These are phyloP conservation scores for Drosophila tropicalis DNA, from an alignment of 1,140 invertebrate species.

Conservation along the genomic window DNA sequence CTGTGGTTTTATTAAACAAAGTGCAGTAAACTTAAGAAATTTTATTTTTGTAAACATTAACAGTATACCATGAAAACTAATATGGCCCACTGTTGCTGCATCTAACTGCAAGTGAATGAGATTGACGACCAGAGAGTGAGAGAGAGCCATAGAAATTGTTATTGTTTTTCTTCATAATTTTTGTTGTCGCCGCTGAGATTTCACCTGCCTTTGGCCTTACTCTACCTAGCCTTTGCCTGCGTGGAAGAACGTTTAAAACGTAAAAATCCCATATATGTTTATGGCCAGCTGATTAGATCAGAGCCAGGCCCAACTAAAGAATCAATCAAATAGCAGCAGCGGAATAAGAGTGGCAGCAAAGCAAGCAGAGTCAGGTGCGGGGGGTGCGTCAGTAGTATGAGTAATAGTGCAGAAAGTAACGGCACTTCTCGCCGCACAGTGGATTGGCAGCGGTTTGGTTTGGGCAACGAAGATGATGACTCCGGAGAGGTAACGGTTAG, in stretches of 20 bases:
- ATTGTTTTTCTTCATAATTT: slow-evolving; percentile 4
- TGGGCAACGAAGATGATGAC: slow-evolving; percentile 77
- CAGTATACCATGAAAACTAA: slow-evolving; percentile 10
- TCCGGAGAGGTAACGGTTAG: slow-evolving; percentile 61
- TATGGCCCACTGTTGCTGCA: slow-evolving; percentile 26
- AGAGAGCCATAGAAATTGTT: not conserved
- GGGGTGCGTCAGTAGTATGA: slow-evolving; percentile 43
- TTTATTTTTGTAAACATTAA: not conserved
- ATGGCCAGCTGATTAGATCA: slow-evolving; percentile 25
- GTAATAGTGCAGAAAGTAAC: slow-evolving; percentile 72
- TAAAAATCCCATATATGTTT: slow-evolving; percentile 15
- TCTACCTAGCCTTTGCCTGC: slow-evolving; percentile 43
- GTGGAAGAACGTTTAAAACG: slow-evolving; percentile 39
- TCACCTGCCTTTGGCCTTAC: slow-evolving; percentile 8
- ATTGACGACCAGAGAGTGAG: slow-evolving; percentile 3
- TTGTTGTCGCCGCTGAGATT: slow-evolving; percentile 8
- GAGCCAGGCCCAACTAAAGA: slow-evolving; percentile 27
- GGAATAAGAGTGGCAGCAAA: slow-evolving; percentile 3
- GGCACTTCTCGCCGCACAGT: slow-evolving; percentile 64
- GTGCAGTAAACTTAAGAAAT: not conserved
- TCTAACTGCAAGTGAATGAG: slow-evolving; percentile 38
- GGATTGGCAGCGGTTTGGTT: slow-evolving; percentile 79
- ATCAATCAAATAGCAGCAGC: slow-evolving; percentile 34
- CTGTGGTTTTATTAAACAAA: slow-evolving; percentile 7
- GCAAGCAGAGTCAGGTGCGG: not conserved